phyloP scores from a whole-genome alignment of 2,888 invertebrate species.

The Himalopsyche japonica region DNA sequence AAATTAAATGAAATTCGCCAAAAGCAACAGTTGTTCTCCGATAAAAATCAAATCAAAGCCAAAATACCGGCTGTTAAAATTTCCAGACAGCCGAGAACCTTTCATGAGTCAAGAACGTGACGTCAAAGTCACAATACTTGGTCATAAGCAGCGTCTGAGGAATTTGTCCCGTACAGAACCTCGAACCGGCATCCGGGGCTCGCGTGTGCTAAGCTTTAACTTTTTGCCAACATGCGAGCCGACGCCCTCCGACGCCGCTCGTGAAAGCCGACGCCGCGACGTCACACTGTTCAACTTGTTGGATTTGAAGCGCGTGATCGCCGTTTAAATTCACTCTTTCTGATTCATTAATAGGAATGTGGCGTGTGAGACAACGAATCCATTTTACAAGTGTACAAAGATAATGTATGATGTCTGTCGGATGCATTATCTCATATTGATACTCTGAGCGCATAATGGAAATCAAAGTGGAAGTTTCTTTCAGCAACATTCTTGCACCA shows the following conservation, averaged over 20 bases:
- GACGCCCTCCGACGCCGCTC: background rate
- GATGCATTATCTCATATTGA: background rate
- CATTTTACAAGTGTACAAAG: background rate
- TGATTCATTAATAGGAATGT: background rate
- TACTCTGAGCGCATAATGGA: background rate
- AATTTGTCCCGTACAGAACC: background rate
- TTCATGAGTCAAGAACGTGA: background rate
- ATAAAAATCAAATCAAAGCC: background rate
- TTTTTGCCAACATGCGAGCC: slow-evolving; percentile 6
- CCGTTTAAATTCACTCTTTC: background rate
- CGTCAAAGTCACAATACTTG: background rate
- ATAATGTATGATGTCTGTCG: background rate
- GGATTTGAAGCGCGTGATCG: background rate
- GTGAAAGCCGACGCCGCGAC: background rate
- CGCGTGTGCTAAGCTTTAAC: background rate
- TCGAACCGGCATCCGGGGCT: slow-evolving; percentile 3
- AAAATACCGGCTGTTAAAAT: background rate
- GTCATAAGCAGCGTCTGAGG: background rate
- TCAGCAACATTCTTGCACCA: too few species aligned
- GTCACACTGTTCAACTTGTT: background rate
- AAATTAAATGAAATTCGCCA: too few species aligned
- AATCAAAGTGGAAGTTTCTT: background rate
- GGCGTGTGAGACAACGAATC: background rate
- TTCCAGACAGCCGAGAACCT: background rate
- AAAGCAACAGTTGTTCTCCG: background rate